Evolutionary conservation across 2,888 invertebrate species (phyloP), one percentile per base, ranked within the genome.

Genomic region (Priocnemis perturbator): DNA sequence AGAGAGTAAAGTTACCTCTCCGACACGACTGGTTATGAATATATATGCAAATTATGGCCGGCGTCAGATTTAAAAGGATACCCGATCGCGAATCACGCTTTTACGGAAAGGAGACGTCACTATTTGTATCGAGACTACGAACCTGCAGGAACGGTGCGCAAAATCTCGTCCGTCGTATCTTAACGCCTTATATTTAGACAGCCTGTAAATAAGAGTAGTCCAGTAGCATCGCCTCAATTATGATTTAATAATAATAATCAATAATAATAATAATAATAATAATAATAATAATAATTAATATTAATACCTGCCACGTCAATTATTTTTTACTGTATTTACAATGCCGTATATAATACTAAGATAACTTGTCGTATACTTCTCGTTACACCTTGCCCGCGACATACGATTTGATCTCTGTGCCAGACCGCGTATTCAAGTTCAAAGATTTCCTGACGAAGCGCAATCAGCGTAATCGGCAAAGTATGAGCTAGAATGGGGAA

Each of bases 351-450:
- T 82, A 77, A 81, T 83, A 81, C 81, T 85, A 85, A 81, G 79
- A 82, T 86, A 86, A 83, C 83, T 84, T 81, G 81, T 86, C 86
- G 86, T 86, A 86, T 86, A 86, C 85, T 80, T 83, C 81, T 84
- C 76, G 81, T 80, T 82, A 73, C 73, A 68, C 68, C 73, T 67
- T 68, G n/a, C 67, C 70, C 64, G 55, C 66, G 71, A 59, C 66
- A 58, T 66, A 52, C 64, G 71, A 67, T 67, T 68, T 62, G 62
- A 61, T 57, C 63, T 55, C 56, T 48, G 52, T 45, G 37, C 56
- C 44, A 56, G 21, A 56, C 1, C 37, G 37, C 37, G 37, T 11
- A 7, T 37, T 7, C 37, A 9, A 26, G 3, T 26, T 26, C 26
- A 7, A 3, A 3, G 37, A 37, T 1, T 37, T 37, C 37, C 14